Conservation (phyloP, 2,888 invertebrate genomes). For the Labia minor region DNA sequence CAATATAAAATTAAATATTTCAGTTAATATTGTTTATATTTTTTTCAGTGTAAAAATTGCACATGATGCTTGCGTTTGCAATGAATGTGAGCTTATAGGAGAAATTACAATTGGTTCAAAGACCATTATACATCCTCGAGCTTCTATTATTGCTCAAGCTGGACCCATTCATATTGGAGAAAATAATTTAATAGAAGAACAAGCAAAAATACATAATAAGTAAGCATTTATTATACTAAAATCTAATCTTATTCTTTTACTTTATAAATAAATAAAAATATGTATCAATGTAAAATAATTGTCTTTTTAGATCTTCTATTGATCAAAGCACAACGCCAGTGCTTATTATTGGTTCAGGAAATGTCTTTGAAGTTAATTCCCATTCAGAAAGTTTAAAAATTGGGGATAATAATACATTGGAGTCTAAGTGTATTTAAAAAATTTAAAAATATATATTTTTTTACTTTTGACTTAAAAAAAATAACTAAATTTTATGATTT, state of each 20-base stretch:
- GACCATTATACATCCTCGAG: constrained; percentile 89
- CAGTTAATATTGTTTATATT: too few species aligned
- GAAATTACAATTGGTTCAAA: constrained; percentile 85
- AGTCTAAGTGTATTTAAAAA: constrained; percentile 58
- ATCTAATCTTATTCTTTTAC: too few species aligned
- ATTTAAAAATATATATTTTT: too few species aligned
- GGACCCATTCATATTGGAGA: constrained; percentile 95
- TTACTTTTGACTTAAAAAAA: too few species aligned
- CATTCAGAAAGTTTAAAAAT: constrained; percentile 69
- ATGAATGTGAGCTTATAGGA: constrained; percentile 77
- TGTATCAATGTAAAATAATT: not conserved
- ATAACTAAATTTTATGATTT: constrained; percentile 13
- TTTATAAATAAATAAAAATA: too few species aligned
- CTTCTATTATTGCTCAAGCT: constrained; percentile 82
- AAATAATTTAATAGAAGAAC: constrained; percentile 92
- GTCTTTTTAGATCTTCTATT: constrained; percentile 21
- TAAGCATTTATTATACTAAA: constrained; percentile 32
- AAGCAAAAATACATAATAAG: constrained; percentile 77
- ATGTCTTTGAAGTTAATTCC: constrained; percentile 92
- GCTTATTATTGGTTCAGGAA: constrained; percentile 80
- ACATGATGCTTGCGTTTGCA: constrained; percentile 80
- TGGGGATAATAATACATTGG: constrained; percentile 92
- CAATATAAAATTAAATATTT: too few species aligned
- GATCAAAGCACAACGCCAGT: constrained; percentile 42
- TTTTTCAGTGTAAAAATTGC: constrained; percentile 61